Evolutionary conservation across 1,140 invertebrate species (phyloP).

Genomic region (Venustaconcha ellipsiformis): DNA sequence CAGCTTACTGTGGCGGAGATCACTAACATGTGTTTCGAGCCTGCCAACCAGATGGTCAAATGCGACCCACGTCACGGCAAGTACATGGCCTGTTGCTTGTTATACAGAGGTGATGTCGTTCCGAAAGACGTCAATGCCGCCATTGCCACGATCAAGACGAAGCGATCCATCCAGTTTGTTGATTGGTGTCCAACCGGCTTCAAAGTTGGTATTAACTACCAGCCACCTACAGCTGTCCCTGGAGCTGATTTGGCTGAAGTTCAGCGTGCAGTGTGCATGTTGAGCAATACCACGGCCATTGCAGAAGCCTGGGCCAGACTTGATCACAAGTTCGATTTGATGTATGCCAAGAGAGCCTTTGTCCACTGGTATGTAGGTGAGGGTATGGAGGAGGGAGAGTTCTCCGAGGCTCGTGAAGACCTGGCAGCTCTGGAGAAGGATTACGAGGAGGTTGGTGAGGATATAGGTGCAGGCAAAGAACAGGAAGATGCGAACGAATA

Average conservation of each 20-base stretch:
- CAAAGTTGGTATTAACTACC: constrained; percentile 64
- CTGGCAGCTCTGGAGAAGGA: constrained; percentile 74
- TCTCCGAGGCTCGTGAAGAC: constrained; percentile 83
- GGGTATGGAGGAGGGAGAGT: constrained; percentile 79
- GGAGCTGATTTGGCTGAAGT: constrained; percentile 77
- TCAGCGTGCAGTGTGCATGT: constrained; percentile 78
- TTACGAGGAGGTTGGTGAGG: constrained; percentile 85
- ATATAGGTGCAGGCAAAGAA: constrained; percentile 63
- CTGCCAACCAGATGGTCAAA: constrained; percentile 91
- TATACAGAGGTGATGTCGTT: constrained; percentile 63
- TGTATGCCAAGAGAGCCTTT: constrained; percentile 53
- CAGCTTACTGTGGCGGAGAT: constrained; percentile 79
- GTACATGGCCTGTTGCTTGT: constrained; percentile 81
- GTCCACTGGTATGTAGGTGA: constrained; percentile 60
- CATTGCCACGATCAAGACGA: constrained; percentile 85
- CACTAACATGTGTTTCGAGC: constrained; percentile 87
- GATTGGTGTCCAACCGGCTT: constrained; percentile 90
- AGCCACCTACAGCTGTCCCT: constrained; percentile 78
- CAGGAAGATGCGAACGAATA: constrained; percentile 21
- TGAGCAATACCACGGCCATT: constrained; percentile 85
- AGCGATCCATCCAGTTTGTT: constrained; percentile 80
- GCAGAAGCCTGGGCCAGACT: constrained; percentile 69
- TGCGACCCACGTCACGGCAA: constrained; percentile 89
- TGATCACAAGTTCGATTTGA: constrained; percentile 57
- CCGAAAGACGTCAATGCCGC: constrained; percentile 84